Base-by-base conservation (phyloP, 2,113 vertebrate species). In the Hipposideros armiger region DNA sequence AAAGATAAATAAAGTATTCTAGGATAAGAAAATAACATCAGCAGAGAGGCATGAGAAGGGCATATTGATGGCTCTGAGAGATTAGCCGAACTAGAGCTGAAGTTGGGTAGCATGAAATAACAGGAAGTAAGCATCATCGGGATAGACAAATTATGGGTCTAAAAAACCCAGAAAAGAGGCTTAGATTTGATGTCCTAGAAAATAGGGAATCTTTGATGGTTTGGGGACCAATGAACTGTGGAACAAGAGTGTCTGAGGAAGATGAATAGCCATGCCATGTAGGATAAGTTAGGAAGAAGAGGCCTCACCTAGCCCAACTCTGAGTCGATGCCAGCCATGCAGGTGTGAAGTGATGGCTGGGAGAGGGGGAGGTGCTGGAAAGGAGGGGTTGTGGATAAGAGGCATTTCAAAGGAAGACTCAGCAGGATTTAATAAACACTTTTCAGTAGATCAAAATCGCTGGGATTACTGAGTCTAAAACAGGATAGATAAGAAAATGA, bases 361-460 rank as follows among this genome's bases (percentile, higher is more conserved):
- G 91, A 50, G 56, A 0, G 16, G 87, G 87, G 64, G 67, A 81
- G 50, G 30, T 69, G 87, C 83, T 16, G 17, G 88, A 90, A 77
- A 70, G 60, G 78, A 80, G 90, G 47, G 88, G 83, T 76, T 87
- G n/a, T 36, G 54, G 88, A 32, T 92, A 85, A 97, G 87, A 96
- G 52, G 54, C 81, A 94, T 97, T 98, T 97, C 97, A 96, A 97
- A 96, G 95, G 93, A 92, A 95, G 95, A 95, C 84, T 94, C 96
- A 97, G 96, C 92, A 96, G 96, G 96, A 95, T 95, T 98, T 92
- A 97, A 98, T 98, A 97, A 98, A 96, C 94, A 96, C 97, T 96
- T 96, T 92, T 87, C 87, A 69, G 81, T 87, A 97, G 95, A 97
- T 97, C 97, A 96, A 95, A 98, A 98, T 98, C 94, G 40, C 76